Percentiles rank a stretch among this genome's conserved stretches.
phyloP scores from a whole-genome alignment of 2,797 vertebrate genomes.

The Danionella dracula region DNA sequence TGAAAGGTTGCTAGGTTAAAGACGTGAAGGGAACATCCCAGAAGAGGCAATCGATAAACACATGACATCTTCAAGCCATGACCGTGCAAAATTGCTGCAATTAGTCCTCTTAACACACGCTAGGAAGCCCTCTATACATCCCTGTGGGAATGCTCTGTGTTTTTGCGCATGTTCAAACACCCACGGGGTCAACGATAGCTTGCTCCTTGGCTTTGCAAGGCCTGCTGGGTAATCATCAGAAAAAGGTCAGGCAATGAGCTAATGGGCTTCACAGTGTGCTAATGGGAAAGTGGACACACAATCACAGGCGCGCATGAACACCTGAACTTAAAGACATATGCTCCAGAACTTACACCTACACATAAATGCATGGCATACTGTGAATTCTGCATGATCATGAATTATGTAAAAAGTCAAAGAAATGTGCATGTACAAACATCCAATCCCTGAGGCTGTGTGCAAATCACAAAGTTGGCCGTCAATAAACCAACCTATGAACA shows the following conservation, averaged over 20 bases:
- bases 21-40: not conserved
- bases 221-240: constrained; percentile 30
- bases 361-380: not conserved
- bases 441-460: constrained; percentile 10
- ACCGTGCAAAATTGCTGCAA: not conserved
- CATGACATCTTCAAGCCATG: not conserved
- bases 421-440: not conserved
- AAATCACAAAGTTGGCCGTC: constrained; percentile 22
- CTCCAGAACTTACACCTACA: not conserved
- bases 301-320: too few relatives aligned
- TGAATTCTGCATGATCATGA: not conserved
- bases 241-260: constrained; percentile 41
- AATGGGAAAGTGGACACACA: constrained; percentile 17
- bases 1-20: not conserved
- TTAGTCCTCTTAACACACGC: not conserved
- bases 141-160: not conserved
- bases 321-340: not conserved
- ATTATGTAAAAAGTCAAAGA: constrained; percentile 7
- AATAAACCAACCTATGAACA: constrained; percentile 28
- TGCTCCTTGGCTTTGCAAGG: constrained; percentile 9
- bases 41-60: constrained; percentile 7
- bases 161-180: constrained; percentile 2
- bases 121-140: not conserved
- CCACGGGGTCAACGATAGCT: constrained; percentile 11
- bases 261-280: constrained; percentile 33